phyloP scores from a whole-genome alignment of 2,113 vertebrate species.

The Engystomops pustulosus region DNA sequence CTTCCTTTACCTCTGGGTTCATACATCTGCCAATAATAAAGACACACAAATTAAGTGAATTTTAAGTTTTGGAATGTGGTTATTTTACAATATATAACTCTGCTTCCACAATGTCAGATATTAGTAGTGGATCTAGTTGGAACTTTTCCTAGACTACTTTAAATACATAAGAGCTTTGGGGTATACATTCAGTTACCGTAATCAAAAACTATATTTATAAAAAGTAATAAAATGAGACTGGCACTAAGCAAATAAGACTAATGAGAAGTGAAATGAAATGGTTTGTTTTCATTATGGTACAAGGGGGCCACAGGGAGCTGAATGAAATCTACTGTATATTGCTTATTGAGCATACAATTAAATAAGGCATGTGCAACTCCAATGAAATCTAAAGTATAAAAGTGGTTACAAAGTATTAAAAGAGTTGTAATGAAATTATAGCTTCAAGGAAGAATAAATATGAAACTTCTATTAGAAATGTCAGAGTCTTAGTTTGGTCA shows the following conservation, averaged over 20 bases:
- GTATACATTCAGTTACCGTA: background rate
- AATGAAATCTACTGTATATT: slow-evolving; percentile 18
- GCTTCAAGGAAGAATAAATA: no score
- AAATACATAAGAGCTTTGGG: slow-evolving; percentile 7
- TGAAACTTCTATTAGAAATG: no score
- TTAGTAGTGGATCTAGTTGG: background rate
- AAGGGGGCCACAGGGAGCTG: slow-evolving; percentile 26
- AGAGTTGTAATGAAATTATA: background rate
- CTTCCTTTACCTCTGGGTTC: background rate
- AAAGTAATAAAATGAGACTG: slow-evolving; percentile 23
- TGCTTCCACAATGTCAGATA: slow-evolving; percentile 3
- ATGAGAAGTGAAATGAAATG: slow-evolving; percentile 39
- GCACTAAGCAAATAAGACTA: slow-evolving; percentile 16
- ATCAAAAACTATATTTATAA: slow-evolving; percentile 32
- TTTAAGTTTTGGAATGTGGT: background rate
- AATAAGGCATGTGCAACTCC: background rate
- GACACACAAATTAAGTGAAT: background rate
- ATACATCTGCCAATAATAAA: background rate
- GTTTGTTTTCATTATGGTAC: slow-evolving; percentile 25
- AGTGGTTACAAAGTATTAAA: slow-evolving; percentile 1
- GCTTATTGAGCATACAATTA: slow-evolving; percentile 13
- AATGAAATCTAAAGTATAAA: slow-evolving; percentile 9
- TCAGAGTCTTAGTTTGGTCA: no score
- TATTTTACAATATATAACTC: slow-evolving; percentile 22
- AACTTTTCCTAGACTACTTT: background rate